Base-by-base conservation (phyloP, 1,140 invertebrate genomes). In the Lithobius niger region DNA sequence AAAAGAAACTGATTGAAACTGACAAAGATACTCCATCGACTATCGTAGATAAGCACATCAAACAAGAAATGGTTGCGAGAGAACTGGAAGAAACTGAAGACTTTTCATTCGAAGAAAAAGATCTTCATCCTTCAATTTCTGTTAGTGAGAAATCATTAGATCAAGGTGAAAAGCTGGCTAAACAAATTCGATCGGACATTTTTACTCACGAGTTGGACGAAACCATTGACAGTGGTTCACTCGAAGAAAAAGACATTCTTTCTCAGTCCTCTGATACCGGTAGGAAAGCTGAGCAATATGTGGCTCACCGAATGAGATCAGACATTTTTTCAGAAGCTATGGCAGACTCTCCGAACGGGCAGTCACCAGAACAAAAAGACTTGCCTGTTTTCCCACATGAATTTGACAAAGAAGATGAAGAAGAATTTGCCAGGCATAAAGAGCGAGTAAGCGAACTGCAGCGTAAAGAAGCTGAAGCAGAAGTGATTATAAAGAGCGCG, bases 101-200 rank as follows among this genome's bases (percentile, higher is more conserved):
- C 19, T 4, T 45, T 6, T 45, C 43, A 18, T 19, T 45, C 22
- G 43, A 45, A 45, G 43, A 45, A 45, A 45, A 45, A 21, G 43
- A 45, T 4, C 18, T 45, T 10, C n/a, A n/a, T 36, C 10, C 31
- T 10, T 4, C 4, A 19, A 10, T 45, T 18, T 19, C 43, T 45
- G 18, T 3, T 13, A 21, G 22, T 18, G 43, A 45, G 22, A 19
- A 13, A 10, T 13, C 18, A 13, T 16, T 61, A 42, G 64, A 67
- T 58, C 59, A 61, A 42, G 60, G 68, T 63, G 59, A 49, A 16
- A 59, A 65, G 51, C 59, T 69, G 27, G 63, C 58, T 48, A 58
- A 65, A 26, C 66, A 71, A 55, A 70, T 70, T 42, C 64, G 67
- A 53, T 64, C 63, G 43, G 64, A 70, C 50, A 71, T 70, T 45